These are phyloP conservation scores for Himalopsyche japonica DNA, from an alignment of 2,888 invertebrate species.

Conservation along the genomic window DNA sequence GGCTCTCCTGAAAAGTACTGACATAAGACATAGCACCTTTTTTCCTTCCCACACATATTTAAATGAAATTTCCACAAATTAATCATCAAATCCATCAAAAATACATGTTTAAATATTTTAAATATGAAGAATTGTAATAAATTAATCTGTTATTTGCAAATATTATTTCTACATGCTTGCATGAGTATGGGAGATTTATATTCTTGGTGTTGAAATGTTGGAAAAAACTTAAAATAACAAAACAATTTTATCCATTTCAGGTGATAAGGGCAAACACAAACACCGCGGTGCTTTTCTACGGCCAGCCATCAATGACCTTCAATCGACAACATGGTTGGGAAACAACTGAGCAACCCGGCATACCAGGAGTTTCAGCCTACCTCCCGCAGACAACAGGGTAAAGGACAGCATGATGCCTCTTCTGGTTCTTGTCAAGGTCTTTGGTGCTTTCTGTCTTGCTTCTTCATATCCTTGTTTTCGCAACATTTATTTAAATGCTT, in stretches of 20 bases:
- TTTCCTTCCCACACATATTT: too few species aligned
- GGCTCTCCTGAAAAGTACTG: too few species aligned
- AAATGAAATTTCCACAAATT: too few species aligned
- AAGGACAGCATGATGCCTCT: background rate
- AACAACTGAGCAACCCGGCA: conserved; percentile 57
- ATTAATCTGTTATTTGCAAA: too few species aligned
- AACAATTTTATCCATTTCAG: background rate
- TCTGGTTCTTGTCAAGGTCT: background rate
- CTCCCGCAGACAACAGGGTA: conserved; percentile 15
- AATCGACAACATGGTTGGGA: conserved; percentile 22
- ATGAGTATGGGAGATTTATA: too few species aligned
- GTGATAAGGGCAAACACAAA: background rate
- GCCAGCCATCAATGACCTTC: background rate
- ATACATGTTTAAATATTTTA: too few species aligned
- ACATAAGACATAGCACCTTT: too few species aligned
- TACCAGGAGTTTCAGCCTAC: conserved; percentile 56
- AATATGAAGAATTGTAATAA: too few species aligned
- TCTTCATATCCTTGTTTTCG: background rate
- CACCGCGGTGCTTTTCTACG: background rate
- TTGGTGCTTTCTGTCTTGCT: background rate
- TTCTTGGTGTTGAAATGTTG: too few species aligned
- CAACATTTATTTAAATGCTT: background rate
- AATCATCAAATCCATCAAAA: too few species aligned
- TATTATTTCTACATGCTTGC: too few species aligned
- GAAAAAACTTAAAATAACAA: too few species aligned